Conservation (phyloP, 2,113 vertebrate genomes). For the pig (Sus scrofa) region DNA sequence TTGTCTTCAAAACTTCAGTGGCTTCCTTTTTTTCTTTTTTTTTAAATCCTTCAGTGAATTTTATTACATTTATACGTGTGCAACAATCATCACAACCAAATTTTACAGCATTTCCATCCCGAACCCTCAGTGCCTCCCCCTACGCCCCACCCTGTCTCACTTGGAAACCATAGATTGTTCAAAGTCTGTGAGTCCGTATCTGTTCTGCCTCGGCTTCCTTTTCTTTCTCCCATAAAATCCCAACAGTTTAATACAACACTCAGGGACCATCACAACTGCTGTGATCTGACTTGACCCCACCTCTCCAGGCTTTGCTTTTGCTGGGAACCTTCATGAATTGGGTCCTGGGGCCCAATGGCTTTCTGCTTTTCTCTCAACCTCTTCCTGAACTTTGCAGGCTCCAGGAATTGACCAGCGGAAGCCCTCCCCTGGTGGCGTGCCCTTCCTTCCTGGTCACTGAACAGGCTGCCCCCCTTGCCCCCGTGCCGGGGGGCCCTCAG, state of each 20-base stretch:
- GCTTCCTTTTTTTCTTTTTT: neutral
- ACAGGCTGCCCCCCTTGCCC: fast-evolving
- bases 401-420: neutral
- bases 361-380: neutral
- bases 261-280: neutral
- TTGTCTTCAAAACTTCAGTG: neutral
- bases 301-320: neutral
- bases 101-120: too few species aligned
- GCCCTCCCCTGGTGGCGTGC: neutral
- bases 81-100: too few species aligned
- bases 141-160: too few species aligned
- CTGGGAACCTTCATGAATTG: neutral
- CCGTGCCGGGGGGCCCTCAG: neutral
- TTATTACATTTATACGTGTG: too few species aligned
- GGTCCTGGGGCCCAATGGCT: neutral
- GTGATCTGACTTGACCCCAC: neutral
- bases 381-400: neutral
- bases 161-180: too few species aligned
- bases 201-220: too few species aligned
- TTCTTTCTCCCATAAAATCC: neutral
- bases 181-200: too few species aligned
- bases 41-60: too few species aligned
- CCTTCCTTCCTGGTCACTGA: neutral
- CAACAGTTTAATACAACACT: neutral
- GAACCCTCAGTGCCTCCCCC: too few species aligned